A percentile compares a stretch with the other conserved stretches of the same genome.
Conservation (phyloP, 2,888 invertebrate species). For the Mellilla xanthometata region DNA sequence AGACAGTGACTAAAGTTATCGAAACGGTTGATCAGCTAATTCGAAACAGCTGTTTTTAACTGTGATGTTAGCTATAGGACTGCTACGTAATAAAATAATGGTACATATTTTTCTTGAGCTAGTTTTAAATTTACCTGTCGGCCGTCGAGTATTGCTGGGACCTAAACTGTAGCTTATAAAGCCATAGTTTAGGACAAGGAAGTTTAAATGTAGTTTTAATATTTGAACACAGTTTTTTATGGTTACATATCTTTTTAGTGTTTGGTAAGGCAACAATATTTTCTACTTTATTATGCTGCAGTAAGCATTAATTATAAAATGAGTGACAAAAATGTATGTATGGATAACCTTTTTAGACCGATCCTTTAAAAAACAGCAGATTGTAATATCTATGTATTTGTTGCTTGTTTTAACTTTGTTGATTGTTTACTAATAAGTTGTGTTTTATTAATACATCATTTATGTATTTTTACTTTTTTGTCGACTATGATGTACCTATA, state of each 20-base stretch:
- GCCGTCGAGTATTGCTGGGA: conserved; percentile 13
- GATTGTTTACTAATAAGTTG: conserved; percentile 31
- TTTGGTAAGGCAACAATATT: conserved; percentile 4
- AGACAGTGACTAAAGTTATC: too few species aligned
- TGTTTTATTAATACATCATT: conserved; percentile 24
- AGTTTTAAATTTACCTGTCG: not conserved
- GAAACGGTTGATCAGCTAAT: too few species aligned
- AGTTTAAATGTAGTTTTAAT: conserved; percentile 12
- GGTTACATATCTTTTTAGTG: conserved; percentile 5
- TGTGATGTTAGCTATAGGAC: too few species aligned
- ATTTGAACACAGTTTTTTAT: conserved; percentile 9
- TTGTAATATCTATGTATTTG: conserved; percentile 6
- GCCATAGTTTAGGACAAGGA: conserved; percentile 5
- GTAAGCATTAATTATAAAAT: not conserved
- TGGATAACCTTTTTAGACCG: not conserved
- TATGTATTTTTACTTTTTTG: conserved; percentile 23
- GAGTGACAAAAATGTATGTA: not conserved
- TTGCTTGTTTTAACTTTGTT: conserved; percentile 20
- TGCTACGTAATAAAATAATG: too few species aligned
- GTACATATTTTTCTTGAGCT: too few species aligned
- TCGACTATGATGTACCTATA: conserved; percentile 22
- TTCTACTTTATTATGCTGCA: not conserved
- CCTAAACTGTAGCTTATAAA: conserved; percentile 13
- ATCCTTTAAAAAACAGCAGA: conserved; percentile 3
- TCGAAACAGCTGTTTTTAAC: too few species aligned